Percentiles rank a stretch among this genome's conserved stretches.
Evolutionary conservation across 1,140 invertebrate species (phyloP).

Genomic region (Acromyrmex charruanus): DNA sequence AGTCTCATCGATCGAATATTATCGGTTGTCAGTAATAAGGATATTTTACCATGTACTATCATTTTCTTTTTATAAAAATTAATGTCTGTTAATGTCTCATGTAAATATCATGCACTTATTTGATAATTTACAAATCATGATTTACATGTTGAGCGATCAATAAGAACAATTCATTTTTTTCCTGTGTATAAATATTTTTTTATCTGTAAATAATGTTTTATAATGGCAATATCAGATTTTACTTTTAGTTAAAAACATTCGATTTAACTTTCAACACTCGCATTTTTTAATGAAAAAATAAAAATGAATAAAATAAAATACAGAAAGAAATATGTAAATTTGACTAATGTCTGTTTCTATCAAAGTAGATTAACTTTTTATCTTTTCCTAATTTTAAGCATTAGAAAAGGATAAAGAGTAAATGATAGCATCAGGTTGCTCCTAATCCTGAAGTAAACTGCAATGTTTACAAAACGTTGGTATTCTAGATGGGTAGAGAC

Average conservation of each 20-base stretch:
- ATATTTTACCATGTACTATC: constrained; percentile 3
- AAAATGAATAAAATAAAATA: constrained; percentile 10
- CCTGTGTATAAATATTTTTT: not conserved
- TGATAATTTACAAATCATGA: not conserved
- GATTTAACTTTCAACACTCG: not conserved
- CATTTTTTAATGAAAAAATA: not conserved
- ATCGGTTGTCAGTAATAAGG: not conserved
- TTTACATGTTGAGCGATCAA: not conserved
- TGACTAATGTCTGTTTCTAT: not conserved
- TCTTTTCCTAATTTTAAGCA: too few species aligned
- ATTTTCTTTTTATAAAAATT: constrained; percentile 10
- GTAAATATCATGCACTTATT: not conserved
- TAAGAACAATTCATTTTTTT: not conserved
- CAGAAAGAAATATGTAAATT: not conserved
- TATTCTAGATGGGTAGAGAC: too few species aligned
- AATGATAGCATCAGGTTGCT: too few species aligned
- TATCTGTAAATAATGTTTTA: constrained; percentile 11
- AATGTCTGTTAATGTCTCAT: not conserved
- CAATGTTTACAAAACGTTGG: too few species aligned
- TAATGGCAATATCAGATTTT: not conserved
- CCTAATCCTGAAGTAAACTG: too few species aligned
- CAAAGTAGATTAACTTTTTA: too few species aligned
- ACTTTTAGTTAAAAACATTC: constrained; percentile 4
- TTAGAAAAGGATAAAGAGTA: too few species aligned
- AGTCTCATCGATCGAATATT: constrained; percentile 8